Evolutionary conservation across 2,797 vertebrate genomes (phyloP), one percentile per base, ranked within the genome.

Genomic region (Netta rufina): DNA sequence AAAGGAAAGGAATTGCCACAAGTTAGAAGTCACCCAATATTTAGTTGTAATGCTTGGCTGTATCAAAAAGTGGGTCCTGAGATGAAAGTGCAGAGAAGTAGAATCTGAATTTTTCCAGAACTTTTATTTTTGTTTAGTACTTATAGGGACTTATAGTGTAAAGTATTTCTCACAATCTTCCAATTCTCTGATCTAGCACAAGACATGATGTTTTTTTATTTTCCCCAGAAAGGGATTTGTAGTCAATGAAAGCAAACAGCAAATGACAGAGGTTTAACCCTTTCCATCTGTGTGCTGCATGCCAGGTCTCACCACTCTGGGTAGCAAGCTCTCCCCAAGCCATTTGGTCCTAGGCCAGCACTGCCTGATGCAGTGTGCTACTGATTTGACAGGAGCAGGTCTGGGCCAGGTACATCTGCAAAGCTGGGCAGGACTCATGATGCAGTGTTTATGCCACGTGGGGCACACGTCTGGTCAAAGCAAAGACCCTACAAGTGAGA

Each of bases 391-490:
- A 43, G 20, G 75, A 33, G 58, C 0, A 1, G 49, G 49, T 84
- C 54, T 4, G 0, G 19, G 43, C 41, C 21, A 70, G 56, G 13
- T 49, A 72, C 25, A 11, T 72, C 43, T 1, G 0, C 53, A n/a
- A 66, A 77, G 53, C 38, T 33, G 38, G 6, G 32, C 53, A 54
- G 33, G 49, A 28, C 25, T 53, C 0, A 0, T 43, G 18, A 15
- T n/a, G n/a, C 51, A 33, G 27, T 77, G 38, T 2, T 81, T 89
- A 60, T 70, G 56, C 38, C 69, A 20, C 0, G 2, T 20, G 28
- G 32, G 30, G 28, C 24, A 22, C 0, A 2, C 7, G 2, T 64
- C 60, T 79, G 75, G 47, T 60, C 18, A 75, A 47, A 2, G n/a
- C 65, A 75, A 90, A 74, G 61, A 74, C 18, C 28, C 33, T 76